Base-by-base conservation (phyloP, 2,888 invertebrate species). In the Tetanocera ferruginea region DNA sequence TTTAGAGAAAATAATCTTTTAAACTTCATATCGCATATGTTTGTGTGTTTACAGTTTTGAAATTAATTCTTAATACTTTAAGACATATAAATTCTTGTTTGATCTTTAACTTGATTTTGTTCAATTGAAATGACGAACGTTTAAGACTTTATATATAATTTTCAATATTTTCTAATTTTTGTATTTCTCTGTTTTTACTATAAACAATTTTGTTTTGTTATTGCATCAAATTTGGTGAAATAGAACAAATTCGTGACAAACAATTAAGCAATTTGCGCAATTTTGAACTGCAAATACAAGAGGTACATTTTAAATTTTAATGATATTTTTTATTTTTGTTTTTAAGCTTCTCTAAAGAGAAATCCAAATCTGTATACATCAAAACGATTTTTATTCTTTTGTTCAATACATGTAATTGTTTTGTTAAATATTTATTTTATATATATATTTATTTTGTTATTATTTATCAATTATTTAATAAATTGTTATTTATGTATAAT, bases 231-330 rank as follows among this genome's bases (percentile, higher is more conserved):
- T 52, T 70, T 34, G 66, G 43, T 34, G 67, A 23, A 62, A 71
- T 72, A 66, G 49, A 55, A 78, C 43, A 64, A 57, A 67, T 43
- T 23, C 76, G 34, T 64, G 17, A 76, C 23, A 70, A 76, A 51
- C n/a, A 78, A 55, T 77, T 62, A 55, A 51, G 31, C 64, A 60
- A 76, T 78, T 77, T 81, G 84, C 83, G 86, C 86, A 89, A 88
- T 88, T 88, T 88, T 87, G 87, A 89, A 88, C 88, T 88, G 88
- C 88, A 85, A 86, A 88, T 87, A 86, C 83, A 81, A 88, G 87
- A 89, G 89, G 89, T 89, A 89, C 89, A 85, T 83, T 82, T 84
- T 84, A 82, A 52, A 60, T 75, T 75, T 43, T 52, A 19, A 64
- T 64, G 34, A 72, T 64, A 72, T 37, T 37, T 72, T 43, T 34